Conservation (phyloP, 2,797 vertebrate species). For the Vespertilio murinus region DNA sequence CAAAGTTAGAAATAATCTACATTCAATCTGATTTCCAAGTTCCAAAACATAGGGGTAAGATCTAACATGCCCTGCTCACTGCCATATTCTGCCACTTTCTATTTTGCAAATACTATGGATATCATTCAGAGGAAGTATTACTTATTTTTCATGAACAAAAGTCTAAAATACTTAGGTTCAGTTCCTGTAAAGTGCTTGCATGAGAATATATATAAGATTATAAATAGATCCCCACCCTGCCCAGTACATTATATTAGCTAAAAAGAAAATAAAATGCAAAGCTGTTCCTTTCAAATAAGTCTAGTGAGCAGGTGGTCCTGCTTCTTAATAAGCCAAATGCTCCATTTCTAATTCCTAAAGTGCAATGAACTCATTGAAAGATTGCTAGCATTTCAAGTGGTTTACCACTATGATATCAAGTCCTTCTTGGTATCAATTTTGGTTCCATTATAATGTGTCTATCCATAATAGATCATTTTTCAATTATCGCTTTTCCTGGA, state of each 20-base stretch:
- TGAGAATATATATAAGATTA: background rate
- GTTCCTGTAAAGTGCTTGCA: background rate
- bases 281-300: slow-evolving; percentile 40
- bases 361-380: slow-evolving; percentile 56
- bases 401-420: slow-evolving; percentile 33
- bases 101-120: background rate
- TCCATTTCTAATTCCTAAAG: slow-evolving; percentile 62
- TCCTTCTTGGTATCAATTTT: slow-evolving; percentile 51
- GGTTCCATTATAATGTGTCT: slow-evolving; percentile 18
- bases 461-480: slow-evolving; percentile 37
- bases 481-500: slow-evolving; percentile 31
- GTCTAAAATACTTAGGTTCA: slow-evolving; percentile 39
- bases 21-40: background rate
- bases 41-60: background rate
- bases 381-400: slow-evolving; percentile 31
- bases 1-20: background rate
- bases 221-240: slow-evolving; percentile 36
- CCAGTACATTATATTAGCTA: slow-evolving; percentile 32
- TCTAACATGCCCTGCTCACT: background rate
- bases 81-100: background rate
- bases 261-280: slow-evolving; percentile 40
- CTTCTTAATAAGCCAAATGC: slow-evolving; percentile 29
- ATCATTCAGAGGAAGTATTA: background rate
- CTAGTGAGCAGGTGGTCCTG: background rate
- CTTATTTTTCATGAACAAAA: background rate